These are phyloP conservation scores for Pleuronectes platessa DNA, from an alignment of 2,113 vertebrate genomes.

Conservation along the genomic window DNA sequence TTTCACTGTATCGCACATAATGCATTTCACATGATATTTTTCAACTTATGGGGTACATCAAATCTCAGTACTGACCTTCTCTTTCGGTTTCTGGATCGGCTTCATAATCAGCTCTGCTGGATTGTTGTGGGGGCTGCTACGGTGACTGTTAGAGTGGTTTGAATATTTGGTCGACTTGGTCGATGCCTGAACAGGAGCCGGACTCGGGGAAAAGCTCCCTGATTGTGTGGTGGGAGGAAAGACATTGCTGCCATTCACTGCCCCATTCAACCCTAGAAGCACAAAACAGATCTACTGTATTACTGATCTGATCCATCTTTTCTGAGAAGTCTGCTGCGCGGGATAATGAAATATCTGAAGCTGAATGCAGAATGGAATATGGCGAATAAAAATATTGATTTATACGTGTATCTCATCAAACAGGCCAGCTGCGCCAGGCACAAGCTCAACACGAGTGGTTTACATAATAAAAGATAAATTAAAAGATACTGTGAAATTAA, in stretches of 20 bases:
- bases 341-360: constrained; percentile 69
- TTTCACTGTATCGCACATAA: not conserved
- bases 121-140: constrained; percentile 84
- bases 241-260: constrained; percentile 89
- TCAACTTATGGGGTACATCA: not conserved
- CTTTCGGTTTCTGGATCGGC: constrained; percentile 89
- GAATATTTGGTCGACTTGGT: constrained; percentile 84
- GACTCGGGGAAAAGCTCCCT: constrained; percentile 82
- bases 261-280: constrained; percentile 90
- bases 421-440: constrained; percentile 55
- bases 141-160: constrained; percentile 82
- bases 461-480: constrained; percentile 79
- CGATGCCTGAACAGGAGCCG: constrained; percentile 80
- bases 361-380: constrained; percentile 52
- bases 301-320: constrained; percentile 36
- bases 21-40: not conserved
- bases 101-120: constrained; percentile 84
- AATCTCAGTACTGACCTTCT: constrained; percentile 86
- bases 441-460: constrained; percentile 70
- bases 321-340: constrained; percentile 40
- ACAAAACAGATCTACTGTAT: constrained; percentile 43
- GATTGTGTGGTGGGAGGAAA: constrained; percentile 82
- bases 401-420: constrained; percentile 73
- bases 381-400: constrained; percentile 75
- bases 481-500: constrained; percentile 78